These are phyloP conservation scores for Phengaris arion DNA, from an alignment of 2,888 invertebrate species.

Conservation along the genomic window DNA sequence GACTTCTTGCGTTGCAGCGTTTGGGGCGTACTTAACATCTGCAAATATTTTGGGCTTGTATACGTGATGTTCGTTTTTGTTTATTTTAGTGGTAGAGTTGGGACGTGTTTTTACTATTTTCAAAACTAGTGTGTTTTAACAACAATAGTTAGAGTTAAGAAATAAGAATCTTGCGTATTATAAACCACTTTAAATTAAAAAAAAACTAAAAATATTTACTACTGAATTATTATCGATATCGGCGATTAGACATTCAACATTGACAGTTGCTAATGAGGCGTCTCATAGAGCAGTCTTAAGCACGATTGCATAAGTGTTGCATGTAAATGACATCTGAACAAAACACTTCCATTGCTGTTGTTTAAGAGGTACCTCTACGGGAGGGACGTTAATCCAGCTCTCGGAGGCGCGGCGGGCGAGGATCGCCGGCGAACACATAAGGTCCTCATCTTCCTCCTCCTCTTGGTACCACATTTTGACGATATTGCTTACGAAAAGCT, in stretches of 20 bases:
- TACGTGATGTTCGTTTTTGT: background rate
- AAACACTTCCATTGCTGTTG: background rate
- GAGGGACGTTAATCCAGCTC: constrained; percentile 94
- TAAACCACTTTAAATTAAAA: background rate
- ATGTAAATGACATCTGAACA: background rate
- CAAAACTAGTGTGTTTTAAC: too few species aligned
- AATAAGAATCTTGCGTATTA: background rate
- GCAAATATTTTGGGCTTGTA: constrained; percentile 40
- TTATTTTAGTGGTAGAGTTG: too few species aligned
- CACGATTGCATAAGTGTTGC: constrained; percentile 21
- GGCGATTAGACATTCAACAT: background rate
- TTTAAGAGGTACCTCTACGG: constrained; percentile 85
- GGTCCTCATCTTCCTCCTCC: constrained; percentile 91
- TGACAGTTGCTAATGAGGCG: too few species aligned
- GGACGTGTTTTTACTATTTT: too few species aligned
- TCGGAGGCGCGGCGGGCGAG: constrained; percentile 92
- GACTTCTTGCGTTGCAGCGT: constrained; percentile 96
- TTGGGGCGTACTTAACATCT: constrained; percentile 89
- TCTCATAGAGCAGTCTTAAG: background rate
- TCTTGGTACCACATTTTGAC: constrained; percentile 86
- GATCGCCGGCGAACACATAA: constrained; percentile 92
- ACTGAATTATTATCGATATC: background rate
- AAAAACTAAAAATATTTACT: background rate
- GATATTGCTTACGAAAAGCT: background rate
- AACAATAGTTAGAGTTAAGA: too few species aligned